phyloP scores from a whole-genome alignment of 2,888 invertebrate genomes.

The Dynastes hyllus region DNA sequence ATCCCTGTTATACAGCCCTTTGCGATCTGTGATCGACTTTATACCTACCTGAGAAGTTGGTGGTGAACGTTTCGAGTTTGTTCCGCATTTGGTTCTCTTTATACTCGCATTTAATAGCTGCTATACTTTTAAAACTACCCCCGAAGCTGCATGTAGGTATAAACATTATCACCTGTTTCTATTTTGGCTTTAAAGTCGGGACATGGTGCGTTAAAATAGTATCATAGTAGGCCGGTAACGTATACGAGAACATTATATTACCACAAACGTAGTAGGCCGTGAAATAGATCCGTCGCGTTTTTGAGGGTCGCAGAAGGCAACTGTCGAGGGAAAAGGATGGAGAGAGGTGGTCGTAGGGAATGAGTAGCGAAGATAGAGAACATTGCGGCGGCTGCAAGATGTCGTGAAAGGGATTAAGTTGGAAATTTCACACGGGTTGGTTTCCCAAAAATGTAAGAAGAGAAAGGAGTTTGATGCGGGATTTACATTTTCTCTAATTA shows the following conservation, averaged over 20 bases:
- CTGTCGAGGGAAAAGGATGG: too few relatives aligned
- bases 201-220: constrained; percentile 47
- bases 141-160: background rate
- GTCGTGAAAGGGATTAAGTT: background rate
- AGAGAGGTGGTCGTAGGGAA: background rate
- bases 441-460: too few relatives aligned
- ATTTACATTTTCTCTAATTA: too few relatives aligned
- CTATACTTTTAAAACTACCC: too few relatives aligned
- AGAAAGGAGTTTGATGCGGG: too few relatives aligned
- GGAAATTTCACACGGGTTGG: constrained; percentile 23
- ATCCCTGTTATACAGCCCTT: background rate
- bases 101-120: too few relatives aligned
- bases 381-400: background rate
- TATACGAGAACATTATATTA: constrained; percentile 29
- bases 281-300: constrained; percentile 56
- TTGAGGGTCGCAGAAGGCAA: constrained; percentile 48
- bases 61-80: too few relatives aligned
- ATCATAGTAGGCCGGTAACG: constrained; percentile 34
- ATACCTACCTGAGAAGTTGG: too few relatives aligned
- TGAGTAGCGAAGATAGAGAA: constrained; percentile 1
- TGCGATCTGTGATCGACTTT: too few relatives aligned
- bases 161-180: constrained; percentile 32
- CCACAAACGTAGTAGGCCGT: constrained; percentile 52
- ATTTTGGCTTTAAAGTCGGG: constrained; percentile 17
- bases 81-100: too few relatives aligned